These are phyloP conservation scores for Isurus oxyrinchus DNA, from an alignment of 2,113 vertebrate species.

Conservation along the genomic window DNA sequence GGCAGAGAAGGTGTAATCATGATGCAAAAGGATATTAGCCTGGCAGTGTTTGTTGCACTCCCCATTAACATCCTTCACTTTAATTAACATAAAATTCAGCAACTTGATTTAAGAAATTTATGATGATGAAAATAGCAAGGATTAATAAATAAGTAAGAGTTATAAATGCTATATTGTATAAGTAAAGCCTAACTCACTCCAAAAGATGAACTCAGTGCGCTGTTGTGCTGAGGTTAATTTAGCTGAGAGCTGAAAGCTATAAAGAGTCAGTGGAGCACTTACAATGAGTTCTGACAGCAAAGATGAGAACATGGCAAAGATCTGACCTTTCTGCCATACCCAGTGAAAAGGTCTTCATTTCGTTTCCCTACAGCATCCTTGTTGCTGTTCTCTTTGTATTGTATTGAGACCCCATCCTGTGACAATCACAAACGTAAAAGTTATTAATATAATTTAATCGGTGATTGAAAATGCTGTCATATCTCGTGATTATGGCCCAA, in stretches of 20 bases:
- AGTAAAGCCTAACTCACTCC: background rate
- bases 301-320: background rate
- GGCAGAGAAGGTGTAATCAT: background rate
- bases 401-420: background rate
- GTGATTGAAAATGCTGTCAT: background rate
- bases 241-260: background rate
- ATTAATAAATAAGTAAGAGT: background rate
- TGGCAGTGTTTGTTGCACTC: background rate
- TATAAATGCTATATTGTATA: background rate
- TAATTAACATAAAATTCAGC: background rate
- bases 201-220: background rate
- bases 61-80: background rate
- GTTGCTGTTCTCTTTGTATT: background rate
- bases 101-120: background rate
- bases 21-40: background rate
- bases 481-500: background rate
- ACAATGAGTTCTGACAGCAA: background rate
- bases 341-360: background rate
- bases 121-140: background rate
- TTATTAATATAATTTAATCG: constrained; percentile 12
- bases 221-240: background rate
- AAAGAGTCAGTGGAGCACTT: background rate
- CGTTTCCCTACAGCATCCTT: background rate
- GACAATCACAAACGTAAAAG: background rate
- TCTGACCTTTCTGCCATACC: background rate